Base-by-base conservation (phyloP, 2,797 vertebrate species). In the Sebastes iracundus region DNA sequence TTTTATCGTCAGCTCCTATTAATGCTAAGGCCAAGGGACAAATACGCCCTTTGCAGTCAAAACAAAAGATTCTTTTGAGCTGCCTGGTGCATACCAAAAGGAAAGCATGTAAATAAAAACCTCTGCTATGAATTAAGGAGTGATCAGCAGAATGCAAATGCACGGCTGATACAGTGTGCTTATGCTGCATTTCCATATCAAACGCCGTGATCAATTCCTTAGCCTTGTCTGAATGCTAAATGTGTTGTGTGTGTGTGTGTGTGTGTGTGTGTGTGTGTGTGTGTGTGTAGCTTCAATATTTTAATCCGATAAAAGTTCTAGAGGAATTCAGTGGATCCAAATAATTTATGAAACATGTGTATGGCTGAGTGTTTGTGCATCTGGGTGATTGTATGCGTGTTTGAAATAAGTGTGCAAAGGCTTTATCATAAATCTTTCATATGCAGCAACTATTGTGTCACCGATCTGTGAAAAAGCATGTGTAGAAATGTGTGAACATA, bases 81-180 rank as follows among this genome's bases (percentile, higher is more conserved):
- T 33, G 63, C 33, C 59, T 69, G 67, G 12, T 83, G 75, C 75
- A 83, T 80, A 80, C 63, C 28, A 56, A 73, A 84, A 82, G n/a
- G 38, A 72, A 81, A 86, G 72, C 52, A 72, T 33, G 65, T 32
- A 65, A 22, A 82, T 52, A 77, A 84, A 80, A 77, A n/a, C 25
- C 77, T 85, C 32, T 5, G 65, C 80, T 56, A 20, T 84, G 58
- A 85, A 83, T 86, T 84, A 82, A 73, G 63, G 52, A 55, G 75
- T 59, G 77, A 93, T 94, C 85, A 91, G 92, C 89, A 89, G 81
- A 90, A 91, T 89, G 84, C 73, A 91, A 89, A 93, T 88, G 66
- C 20, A 0, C 0, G 8, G 59, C 58, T 70, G 66, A 76, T 73
- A 76, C 62, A 32, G 27, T 68, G 75, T 68, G 77, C 72, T 72